Base-by-base conservation (phyloP, 2,888 invertebrate species). In the Macroteleia sp. region DNA sequence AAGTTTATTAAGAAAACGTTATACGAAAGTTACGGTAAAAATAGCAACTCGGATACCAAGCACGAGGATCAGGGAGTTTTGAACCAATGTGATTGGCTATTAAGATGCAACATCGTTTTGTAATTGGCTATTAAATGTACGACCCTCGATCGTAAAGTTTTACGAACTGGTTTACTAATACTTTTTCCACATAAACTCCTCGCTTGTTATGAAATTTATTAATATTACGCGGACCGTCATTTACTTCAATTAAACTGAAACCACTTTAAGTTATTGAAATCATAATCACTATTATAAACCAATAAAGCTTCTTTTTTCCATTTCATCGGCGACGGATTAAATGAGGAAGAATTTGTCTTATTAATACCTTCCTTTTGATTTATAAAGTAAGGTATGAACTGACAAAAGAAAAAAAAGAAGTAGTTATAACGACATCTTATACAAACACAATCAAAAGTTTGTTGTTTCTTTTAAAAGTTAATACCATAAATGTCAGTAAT, bases 61-160 rank as follows among this genome's bases (percentile, higher is more conserved):
- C n/a, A 12, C n/a, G 22, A 4, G 30, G 48, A 67, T 69, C 59
- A 39, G 9, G 9, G 16, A 57, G 30, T 50, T 48, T 57, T 46
- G 48, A 42, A 48, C 22, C 52, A 66, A 59, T 59, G 44, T 28
- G 64, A 66, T 74, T 66, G 66, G 44, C 73, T 74, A 73, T 64
- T 64, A 73, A 64, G 64, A 73, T 64, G 57, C 59, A 70, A 52
- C 59, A 30, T 50, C 42, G 52, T 74, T 74, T 59, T 66, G 36
- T 66, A 74, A 74, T 59, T 66, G 66, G 34, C 74, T 52, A 74
- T 73, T 59, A 73, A 73, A 50, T 50, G 59, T 64, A 74, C 59
- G 59, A 59, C 30, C 36, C 50, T 39, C 16, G 50, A 59, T 73
- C 64, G 39, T 66, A 73, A 57, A 64, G 8, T 66, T 73, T 73